A percentile compares a stretch with the other conserved stretches of the same genome.
These are phyloP conservation scores for Spisula solida DNA, from an alignment of 2,888 invertebrate genomes.

Conservation along the genomic window DNA sequence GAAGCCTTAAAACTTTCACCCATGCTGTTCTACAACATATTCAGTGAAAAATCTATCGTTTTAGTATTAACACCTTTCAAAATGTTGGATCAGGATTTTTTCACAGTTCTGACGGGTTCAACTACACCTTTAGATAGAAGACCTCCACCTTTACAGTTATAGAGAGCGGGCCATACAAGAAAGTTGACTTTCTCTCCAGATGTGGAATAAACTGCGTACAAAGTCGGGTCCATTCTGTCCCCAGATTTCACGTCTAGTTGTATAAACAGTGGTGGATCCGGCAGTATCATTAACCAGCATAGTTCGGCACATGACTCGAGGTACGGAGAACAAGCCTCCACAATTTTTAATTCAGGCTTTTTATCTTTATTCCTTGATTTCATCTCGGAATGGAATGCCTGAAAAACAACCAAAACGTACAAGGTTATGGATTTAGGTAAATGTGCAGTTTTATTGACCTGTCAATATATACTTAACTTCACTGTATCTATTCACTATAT, in stretches of 20 bases:
- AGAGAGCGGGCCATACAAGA: slow-evolving; percentile 62
- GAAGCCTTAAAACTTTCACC: too few relatives aligned
- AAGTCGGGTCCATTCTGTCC: slow-evolving; percentile 40
- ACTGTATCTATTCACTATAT: too few relatives aligned
- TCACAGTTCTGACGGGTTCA: slow-evolving; percentile 41
- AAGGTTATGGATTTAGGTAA: too few relatives aligned
- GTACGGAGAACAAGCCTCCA: slow-evolving; percentile 45
- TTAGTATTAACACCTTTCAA: too few relatives aligned
- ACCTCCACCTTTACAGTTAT: slow-evolving; percentile 52
- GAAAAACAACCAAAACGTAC: background rate
- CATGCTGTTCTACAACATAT: too few relatives aligned
- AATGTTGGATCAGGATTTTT: background rate
- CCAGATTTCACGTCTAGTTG: slow-evolving; percentile 47
- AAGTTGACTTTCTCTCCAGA: slow-evolving; percentile 52
- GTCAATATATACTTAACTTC: too few relatives aligned
- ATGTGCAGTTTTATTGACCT: too few relatives aligned
- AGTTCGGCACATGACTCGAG: slow-evolving; percentile 59
- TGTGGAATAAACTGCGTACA: slow-evolving; percentile 41
- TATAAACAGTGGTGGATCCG: slow-evolving; percentile 60
- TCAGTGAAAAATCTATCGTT: too few relatives aligned
- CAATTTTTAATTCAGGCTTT: slow-evolving; percentile 13
- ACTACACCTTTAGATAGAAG: slow-evolving; percentile 58
- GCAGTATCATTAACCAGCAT: slow-evolving; percentile 60
- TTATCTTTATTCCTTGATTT: slow-evolving; percentile 23
- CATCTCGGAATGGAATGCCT: slow-evolving; percentile 5